Conservation (phyloP, 53 echinoderm and acorn worm genomes). For the Echinometra lucunter region DNA sequence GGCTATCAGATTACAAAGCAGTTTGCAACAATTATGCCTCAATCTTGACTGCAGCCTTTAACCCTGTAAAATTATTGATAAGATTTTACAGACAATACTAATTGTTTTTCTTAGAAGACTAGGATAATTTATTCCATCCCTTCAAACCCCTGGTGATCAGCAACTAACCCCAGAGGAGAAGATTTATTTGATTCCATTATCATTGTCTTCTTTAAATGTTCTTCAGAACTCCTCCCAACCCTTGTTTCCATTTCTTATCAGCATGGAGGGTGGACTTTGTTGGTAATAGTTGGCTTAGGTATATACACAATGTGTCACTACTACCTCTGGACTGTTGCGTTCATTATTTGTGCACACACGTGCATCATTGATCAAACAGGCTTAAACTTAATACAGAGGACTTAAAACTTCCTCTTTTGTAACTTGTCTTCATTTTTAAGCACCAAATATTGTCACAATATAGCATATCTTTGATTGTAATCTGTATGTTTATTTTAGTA, state of each 20-base stretch:
- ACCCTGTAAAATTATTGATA: background rate
- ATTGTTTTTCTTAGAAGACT: background rate
- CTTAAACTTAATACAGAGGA: too few relatives aligned
- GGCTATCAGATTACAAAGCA: too few relatives aligned
- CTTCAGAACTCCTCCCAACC: background rate
- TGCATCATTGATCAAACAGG: too few relatives aligned
- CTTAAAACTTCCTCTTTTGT: too few relatives aligned
- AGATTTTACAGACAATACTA: background rate
- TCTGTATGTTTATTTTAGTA: too few relatives aligned
- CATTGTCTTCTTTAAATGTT: background rate
- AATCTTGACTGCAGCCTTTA: background rate
- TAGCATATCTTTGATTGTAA: too few relatives aligned
- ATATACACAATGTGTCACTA: too few relatives aligned
- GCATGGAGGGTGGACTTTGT: background rate
- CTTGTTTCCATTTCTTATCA: background rate
- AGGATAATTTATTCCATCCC: background rate
- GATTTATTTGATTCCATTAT: slow-evolving; percentile 9
- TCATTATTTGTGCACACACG: too few relatives aligned
- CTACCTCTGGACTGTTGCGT: too few relatives aligned
- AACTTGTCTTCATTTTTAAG: background rate
- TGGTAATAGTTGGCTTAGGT: background rate
- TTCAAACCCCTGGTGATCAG: slow-evolving; percentile 12
- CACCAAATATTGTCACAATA: background rate
- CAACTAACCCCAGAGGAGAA: background rate
- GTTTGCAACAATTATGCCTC: too few relatives aligned